phyloP scores from a whole-genome alignment of 2,113 vertebrate genomes.

The Phalacrocorax carbo region DNA sequence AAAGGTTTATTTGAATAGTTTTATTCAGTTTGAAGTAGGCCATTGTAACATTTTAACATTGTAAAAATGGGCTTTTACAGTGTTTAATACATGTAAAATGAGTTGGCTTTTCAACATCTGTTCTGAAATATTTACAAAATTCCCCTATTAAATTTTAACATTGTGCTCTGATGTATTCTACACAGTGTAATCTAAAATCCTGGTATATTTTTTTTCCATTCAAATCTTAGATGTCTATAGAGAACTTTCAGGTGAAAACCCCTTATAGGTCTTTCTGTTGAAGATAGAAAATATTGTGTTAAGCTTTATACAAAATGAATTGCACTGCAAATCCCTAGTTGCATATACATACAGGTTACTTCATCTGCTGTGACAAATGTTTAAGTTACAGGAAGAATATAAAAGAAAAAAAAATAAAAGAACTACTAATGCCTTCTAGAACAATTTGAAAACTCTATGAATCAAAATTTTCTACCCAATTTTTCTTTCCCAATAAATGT shows the following conservation, averaged over 20 bases:
- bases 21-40: slow-evolving; percentile 3
- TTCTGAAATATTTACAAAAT: slow-evolving; percentile 48
- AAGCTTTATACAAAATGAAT: neutral
- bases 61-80: neutral
- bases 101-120: neutral
- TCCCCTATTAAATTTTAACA: slow-evolving; percentile 12
- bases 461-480: neutral
- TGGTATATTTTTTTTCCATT: neutral
- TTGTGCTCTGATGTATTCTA: neutral
- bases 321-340: neutral
- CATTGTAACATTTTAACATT: neutral
- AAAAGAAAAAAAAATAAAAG: neutral
- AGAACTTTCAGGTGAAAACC: neutral
- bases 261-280: neutral
- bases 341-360: neutral
- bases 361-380: neutral
- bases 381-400: neutral
- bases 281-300: neutral
- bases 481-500: neutral
- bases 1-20: slow-evolving; percentile 36
- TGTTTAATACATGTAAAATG: neutral
- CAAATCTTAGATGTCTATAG: neutral
- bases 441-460: neutral
- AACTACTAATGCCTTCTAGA: neutral
- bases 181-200: neutral